A percentile compares a stretch with the other conserved stretches of the same genome.
Conservation (phyloP, 1,140 invertebrate genomes). For the Ostrea edulis region DNA sequence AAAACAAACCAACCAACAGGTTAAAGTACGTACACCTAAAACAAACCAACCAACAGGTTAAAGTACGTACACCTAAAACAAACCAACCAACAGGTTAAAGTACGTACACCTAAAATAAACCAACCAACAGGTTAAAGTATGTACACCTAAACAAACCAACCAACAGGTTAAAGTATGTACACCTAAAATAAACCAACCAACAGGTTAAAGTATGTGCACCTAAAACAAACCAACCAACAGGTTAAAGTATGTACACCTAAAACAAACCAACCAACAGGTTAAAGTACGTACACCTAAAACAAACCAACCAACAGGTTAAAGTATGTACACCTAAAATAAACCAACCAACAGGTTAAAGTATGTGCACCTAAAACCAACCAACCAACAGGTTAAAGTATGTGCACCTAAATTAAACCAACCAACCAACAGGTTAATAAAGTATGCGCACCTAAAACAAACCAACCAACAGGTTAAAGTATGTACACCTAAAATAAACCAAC, state of each 20-base stretch:
- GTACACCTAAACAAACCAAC: constrained; percentile 70
- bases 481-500: background rate
- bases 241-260: background rate
- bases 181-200: background rate
- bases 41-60: background rate
- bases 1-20: constrained; percentile 39
- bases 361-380: constrained; percentile 72
- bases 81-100: background rate
- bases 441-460: constrained; percentile 73
- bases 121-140: no score
- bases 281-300: constrained; percentile 73
- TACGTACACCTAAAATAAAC: background rate
- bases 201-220: constrained; percentile 69
- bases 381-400: background rate
- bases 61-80: constrained; percentile 73
- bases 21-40: background rate
- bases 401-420: background rate
- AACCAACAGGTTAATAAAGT: no score
- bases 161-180: background rate
- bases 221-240: constrained; percentile 53
- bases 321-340: background rate
- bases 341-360: no score
- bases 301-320: background rate
- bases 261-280: background rate
- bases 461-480: background rate